phyloP scores from a whole-genome alignment of 2,113 vertebrate genomes.

The Tringa solitaria region DNA sequence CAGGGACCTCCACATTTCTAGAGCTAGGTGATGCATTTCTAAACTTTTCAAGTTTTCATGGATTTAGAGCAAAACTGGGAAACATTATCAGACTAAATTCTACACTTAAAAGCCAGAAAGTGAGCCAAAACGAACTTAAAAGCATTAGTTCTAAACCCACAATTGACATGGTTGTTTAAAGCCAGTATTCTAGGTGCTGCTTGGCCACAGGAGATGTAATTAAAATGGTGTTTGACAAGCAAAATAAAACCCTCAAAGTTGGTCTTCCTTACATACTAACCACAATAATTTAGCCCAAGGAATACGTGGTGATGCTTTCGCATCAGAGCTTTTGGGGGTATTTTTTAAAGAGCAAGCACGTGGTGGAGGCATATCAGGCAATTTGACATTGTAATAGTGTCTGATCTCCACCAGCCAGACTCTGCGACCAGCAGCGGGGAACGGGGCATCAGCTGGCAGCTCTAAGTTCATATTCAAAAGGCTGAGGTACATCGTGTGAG shows the following conservation, averaged over 20 bases:
- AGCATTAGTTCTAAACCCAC: neutral
- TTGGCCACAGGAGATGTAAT: neutral
- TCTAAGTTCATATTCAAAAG: neutral
- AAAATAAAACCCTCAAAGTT: neutral
- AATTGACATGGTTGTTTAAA: neutral
- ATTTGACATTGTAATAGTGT: neutral
- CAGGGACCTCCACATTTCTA: neutral
- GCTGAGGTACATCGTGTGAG: neutral
- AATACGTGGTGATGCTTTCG: neutral
- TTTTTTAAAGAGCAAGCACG: neutral
- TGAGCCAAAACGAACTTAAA: neutral
- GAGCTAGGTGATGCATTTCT: neutral
- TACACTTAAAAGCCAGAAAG: neutral
- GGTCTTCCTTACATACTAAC: neutral
- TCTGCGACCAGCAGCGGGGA: neutral
- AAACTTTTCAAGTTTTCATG: neutral
- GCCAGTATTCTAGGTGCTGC: neutral
- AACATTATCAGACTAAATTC: neutral
- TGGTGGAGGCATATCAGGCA: neutral
- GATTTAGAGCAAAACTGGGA: neutral
- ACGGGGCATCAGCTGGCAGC: constrained; percentile 40
- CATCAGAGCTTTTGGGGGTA: neutral
- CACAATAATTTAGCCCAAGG: neutral
- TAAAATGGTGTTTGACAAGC: neutral
- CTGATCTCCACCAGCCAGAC: constrained; percentile 16